Conservation (phyloP, 1,140 invertebrate species). For the Drosophila teissieri region DNA sequence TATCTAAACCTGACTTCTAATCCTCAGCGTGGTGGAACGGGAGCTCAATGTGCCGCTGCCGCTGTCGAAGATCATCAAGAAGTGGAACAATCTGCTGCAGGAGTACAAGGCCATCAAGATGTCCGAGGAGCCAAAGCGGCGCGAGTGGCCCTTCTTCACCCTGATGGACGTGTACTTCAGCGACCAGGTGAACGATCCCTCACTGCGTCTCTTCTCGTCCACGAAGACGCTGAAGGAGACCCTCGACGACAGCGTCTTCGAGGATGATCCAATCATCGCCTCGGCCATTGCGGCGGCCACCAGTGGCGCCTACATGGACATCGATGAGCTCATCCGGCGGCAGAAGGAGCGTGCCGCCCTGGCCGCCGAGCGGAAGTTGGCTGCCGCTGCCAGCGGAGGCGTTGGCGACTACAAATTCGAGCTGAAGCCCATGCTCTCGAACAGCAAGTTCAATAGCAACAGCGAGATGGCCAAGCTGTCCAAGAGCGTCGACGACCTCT, state of each 20-base stretch:
- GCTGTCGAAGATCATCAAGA: slow-evolving; percentile 84
- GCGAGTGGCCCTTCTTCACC: slow-evolving; percentile 84
- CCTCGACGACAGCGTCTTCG: slow-evolving; percentile 83
- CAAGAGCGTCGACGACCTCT: slow-evolving; percentile 80
- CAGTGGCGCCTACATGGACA: slow-evolving; percentile 82
- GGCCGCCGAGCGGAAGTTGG: slow-evolving; percentile 70
- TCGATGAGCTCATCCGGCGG: slow-evolving; percentile 76
- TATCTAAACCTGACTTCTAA: slow-evolving; percentile 1
- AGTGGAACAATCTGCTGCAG: slow-evolving; percentile 84
- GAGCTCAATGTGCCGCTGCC: slow-evolving; percentile 84
- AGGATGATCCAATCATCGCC: slow-evolving; percentile 84
- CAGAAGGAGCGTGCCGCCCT: slow-evolving; percentile 77
- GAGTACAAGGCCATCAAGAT: slow-evolving; percentile 85
- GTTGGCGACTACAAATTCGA: slow-evolving; percentile 73
- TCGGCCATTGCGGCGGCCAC: slow-evolving; percentile 83
- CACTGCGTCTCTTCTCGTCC: slow-evolving; percentile 81
- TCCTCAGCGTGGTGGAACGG: slow-evolving; percentile 78
- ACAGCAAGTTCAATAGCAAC: slow-evolving; percentile 76
- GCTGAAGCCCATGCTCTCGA: slow-evolving; percentile 76
- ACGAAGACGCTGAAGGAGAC: slow-evolving; percentile 84
- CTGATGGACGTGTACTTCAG: slow-evolving; percentile 84
- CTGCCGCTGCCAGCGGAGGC: slow-evolving; percentile 64
- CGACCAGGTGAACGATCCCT: slow-evolving; percentile 84
- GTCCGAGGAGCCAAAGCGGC: slow-evolving; percentile 84
- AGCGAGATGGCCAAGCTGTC: slow-evolving; percentile 77